Evolutionary conservation across 2,113 vertebrate species (phyloP).

Genomic region (Rhabdomys dilectus): DNA sequence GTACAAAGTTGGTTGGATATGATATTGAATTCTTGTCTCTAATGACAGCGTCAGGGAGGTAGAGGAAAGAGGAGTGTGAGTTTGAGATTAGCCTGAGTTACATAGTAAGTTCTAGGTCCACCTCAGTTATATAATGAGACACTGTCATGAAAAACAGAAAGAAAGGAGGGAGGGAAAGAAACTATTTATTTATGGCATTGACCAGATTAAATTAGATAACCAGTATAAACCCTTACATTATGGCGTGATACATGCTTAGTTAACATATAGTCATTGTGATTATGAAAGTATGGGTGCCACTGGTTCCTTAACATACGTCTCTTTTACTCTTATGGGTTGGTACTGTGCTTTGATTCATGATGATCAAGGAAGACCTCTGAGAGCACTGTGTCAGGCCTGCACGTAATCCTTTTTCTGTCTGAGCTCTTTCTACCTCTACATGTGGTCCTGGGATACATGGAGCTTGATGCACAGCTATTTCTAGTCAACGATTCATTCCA

Average conservation of each 20-base stretch:
- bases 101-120: neutral
- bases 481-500: neutral
- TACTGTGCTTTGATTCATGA: neutral
- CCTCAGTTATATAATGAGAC: neutral
- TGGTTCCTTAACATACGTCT: too few species aligned
- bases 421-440: neutral
- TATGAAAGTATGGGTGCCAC: neutral
- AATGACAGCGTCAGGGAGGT: neutral
- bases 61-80: neutral
- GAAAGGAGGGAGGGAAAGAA: neutral
- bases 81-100: neutral
- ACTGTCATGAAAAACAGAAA: neutral
- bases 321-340: neutral
- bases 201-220: neutral
- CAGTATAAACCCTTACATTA: neutral
- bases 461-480: neutral
- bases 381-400: neutral
- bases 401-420: neutral
- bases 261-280: neutral
- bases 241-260: neutral
- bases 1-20: neutral
- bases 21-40: neutral
- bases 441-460: neutral
- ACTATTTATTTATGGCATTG: neutral
- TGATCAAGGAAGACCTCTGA: neutral